Evolutionary conservation across 1,140 invertebrate species (phyloP), one percentile per base, ranked within the genome.

Genomic region (Dendroctonus valens): DNA sequence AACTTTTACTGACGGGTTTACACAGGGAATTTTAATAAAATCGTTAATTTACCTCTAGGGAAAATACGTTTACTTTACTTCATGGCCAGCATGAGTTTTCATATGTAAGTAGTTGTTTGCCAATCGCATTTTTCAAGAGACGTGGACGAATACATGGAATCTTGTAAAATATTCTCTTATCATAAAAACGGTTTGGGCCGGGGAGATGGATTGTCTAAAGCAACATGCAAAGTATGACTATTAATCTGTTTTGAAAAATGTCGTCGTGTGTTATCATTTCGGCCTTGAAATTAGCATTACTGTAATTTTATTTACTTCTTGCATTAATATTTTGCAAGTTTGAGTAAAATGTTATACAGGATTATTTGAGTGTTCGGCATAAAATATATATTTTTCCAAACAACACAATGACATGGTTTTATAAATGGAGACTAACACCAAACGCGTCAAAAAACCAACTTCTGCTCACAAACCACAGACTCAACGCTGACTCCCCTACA

Each of bases 151-250:
- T 15, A 2, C 7, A 51, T 11, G 11, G 26, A 51, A 51, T 11
- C 50, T 51, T 11, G 15, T 51, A 51, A 51, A 51, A 51, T 51
- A 51, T 51, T 51, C 15, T 51, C 50, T 51, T 51, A 11, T 12
- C 15, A 51, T 12, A 51, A 51, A 51, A 51, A 51, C 50, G 15
- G 3, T 11, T n/a, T 15, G 4, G 26, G 11, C 50, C 11, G 50
- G 26, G 7, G 26, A 15, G 15, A 51, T n/a, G 8, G 50, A n/a
- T 51, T 15, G 9, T n/a, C 7, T 51, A 4, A n/a, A 51, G 50
- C 15, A n/a, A n/a, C 11, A 51, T 15, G 50, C 15, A 51, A 15
- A 8, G 8, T 51, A 51, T 15, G 26, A 51, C 15, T 52, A 9
- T 11, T 9, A 11, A 11, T 52, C 9, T 46, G 12, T 3, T 11